Evolutionary conservation across 2,113 vertebrate genomes (phyloP).

Genomic region (Oriolus oriolus): DNA sequence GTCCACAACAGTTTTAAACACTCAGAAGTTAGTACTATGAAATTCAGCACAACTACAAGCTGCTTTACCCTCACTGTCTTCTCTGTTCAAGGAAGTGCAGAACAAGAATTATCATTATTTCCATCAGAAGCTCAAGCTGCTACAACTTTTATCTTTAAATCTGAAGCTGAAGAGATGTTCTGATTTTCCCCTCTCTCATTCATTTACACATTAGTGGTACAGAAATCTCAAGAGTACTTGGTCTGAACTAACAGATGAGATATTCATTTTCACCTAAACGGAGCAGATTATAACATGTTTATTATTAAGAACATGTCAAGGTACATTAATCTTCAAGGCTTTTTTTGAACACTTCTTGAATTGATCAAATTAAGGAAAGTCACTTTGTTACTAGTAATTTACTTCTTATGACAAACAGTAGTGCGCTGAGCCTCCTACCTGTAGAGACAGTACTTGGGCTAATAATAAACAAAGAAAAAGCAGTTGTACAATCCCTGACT

Average conservation of each 20-base stretch:
- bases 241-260: neutral
- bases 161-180: neutral
- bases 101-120: neutral
- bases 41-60: neutral
- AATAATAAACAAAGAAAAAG: neutral
- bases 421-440: neutral
- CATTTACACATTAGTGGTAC: neutral
- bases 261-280: neutral
- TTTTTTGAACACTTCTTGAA: neutral
- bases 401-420: neutral
- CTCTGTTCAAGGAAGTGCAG: neutral
- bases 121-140: neutral
- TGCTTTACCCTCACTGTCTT: neutral
- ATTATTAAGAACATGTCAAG: neutral
- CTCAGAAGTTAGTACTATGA: neutral
- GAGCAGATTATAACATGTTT: neutral
- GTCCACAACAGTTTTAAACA: neutral
- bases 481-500: neutral
- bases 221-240: neutral
- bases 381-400: neutral
- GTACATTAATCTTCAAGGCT: neutral
- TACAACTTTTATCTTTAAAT: neutral
- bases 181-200: neutral
- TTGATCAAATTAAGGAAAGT: neutral
- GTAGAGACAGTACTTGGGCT: neutral